Conservation (phyloP, 1,140 invertebrate species). For the Sinella curviseta region DNA sequence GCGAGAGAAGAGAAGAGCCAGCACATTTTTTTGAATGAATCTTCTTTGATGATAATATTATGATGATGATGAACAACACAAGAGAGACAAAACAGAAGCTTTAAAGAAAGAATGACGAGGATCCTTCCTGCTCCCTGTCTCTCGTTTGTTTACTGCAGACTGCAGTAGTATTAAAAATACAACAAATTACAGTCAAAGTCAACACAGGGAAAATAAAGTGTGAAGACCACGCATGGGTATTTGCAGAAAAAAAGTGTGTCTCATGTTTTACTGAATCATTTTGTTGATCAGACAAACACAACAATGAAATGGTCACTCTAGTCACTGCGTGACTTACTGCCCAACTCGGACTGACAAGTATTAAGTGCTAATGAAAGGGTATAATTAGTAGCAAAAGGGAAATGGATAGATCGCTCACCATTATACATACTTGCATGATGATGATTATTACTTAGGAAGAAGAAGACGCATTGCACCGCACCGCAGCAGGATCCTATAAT, state of each 20-base stretch:
- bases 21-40: too few species aligned
- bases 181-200: too few species aligned
- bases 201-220: too few species aligned
- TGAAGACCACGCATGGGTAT: too few species aligned
- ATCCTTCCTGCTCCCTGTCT: too few species aligned
- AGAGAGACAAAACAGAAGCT: too few species aligned
- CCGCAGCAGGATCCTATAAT: neutral
- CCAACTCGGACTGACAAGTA: conserved; percentile 6
- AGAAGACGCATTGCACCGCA: neutral
- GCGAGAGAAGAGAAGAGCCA: too few species aligned
- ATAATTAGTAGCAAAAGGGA: conserved; percentile 14
- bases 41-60: neutral
- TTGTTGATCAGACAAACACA: neutral
- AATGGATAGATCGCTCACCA: conserved; percentile 2
- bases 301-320: neutral
- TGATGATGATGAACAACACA: neutral
- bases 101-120: too few species aligned
- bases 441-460: neutral
- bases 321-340: neutral
- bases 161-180: too few species aligned
- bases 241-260: conserved; percentile 14
- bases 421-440: neutral
- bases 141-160: too few species aligned
- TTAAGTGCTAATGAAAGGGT: conserved; percentile 15
- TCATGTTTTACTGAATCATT: too few species aligned